Evolutionary conservation across 2,113 vertebrate species (phyloP), one percentile per base, ranked within the genome.

Genomic region (Galbula dea): DNA sequence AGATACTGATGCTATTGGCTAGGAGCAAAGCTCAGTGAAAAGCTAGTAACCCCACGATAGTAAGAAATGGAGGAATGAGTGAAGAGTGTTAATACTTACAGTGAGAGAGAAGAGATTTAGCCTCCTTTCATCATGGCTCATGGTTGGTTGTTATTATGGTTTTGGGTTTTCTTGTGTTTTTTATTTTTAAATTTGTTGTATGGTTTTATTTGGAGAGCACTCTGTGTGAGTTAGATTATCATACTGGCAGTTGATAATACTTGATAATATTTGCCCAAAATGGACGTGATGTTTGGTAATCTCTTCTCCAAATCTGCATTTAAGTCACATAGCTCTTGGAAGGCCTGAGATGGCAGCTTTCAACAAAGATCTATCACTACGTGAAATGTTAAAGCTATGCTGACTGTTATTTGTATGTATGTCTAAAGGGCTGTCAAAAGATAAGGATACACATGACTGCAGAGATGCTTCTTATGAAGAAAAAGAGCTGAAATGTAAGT

Each of bases 401-500:
- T 94, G 41, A 85, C 32, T 76, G 11, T 37, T 83, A 34, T 1
- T 1, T 43, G 1, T 81, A 29, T 89, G 5, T 66, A 15, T 86
- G 79, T 72, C 89, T 95, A 51, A 82, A 97, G 97, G 75, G 43
- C 69, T 51, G 52, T 74, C 67, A 14, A 86, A 77, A 89, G 74
- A 94, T 55, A 85, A 95, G 63, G 86, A 93, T 51, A 87, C 62
- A 15, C 43, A 29, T 51, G 69, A 29, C 63, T 48, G 8, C 75
- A 49, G 12, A 92, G 73, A 62, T 65, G 24, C 34, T 76, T 17
- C 32, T 63, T 87, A 48, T 88, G 84, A 94, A 71, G 86, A 83
- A 2, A 39, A 84, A 75, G 94, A 96, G 43, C 63, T 94, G 82
- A 95, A 93, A 45, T 95, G 94, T 97, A 93, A 96, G 97, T 89